phyloP scores from a whole-genome alignment of 2,797 vertebrate species.

The Myotis daubentonii region DNA sequence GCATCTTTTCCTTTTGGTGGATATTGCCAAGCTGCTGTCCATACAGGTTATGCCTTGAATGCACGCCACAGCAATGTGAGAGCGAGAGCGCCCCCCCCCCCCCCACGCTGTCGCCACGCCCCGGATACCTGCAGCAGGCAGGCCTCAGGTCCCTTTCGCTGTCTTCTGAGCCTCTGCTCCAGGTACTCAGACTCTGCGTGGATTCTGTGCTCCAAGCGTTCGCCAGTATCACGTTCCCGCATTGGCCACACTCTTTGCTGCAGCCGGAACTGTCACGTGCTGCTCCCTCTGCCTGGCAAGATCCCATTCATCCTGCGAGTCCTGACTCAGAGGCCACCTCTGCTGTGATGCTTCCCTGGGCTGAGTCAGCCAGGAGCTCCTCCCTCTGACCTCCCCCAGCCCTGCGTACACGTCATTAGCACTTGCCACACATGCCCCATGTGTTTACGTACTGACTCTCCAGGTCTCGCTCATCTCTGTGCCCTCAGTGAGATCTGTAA shows the following conservation, averaged over 20 bases:
- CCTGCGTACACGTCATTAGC: accelerated
- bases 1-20: not conserved
- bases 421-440: accelerated
- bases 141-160: accelerated
- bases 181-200: not conserved
- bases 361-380: not conserved
- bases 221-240: not conserved
- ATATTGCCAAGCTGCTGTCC: not conserved
- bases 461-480: not conserved
- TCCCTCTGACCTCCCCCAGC: not conserved
- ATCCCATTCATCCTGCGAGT: not conserved
- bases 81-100: not conserved
- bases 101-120: not conserved
- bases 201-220: not conserved
- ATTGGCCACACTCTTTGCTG: not conserved
- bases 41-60: not conserved
- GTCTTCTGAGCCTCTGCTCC: not conserved
- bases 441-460: not conserved
- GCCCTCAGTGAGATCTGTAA: not conserved
- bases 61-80: accelerated
- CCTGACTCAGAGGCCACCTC: not conserved
- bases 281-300: not conserved
- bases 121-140: not conserved
- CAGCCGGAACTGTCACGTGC: not conserved
- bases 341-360: not conserved